phyloP scores from a whole-genome alignment of 1,140 invertebrate species.

The Thaumetopoea pityocampa region DNA sequence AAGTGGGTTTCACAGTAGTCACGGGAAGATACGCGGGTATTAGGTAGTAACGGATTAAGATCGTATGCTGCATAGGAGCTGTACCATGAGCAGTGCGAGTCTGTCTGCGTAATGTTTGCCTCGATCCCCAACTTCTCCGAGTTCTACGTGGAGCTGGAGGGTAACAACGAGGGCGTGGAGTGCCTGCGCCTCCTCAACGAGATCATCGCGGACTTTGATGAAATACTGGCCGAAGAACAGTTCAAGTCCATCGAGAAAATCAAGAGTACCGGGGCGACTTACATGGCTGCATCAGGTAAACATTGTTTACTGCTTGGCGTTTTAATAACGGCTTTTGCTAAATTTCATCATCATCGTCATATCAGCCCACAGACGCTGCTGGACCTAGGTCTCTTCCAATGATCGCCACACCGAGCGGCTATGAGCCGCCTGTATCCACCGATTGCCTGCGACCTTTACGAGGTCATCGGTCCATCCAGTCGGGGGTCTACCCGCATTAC shows the following conservation, averaged over 20 bases:
- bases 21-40: too few species aligned
- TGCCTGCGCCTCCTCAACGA: constrained; percentile 96
- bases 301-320: neutral
- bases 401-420: too few species aligned
- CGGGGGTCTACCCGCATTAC: too few species aligned
- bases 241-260: constrained; percentile 98
- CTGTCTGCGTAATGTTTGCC: constrained; percentile 96
- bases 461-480: too few species aligned
- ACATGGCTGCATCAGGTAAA: constrained; percentile 97
- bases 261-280: constrained; percentile 96
- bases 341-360: too few species aligned
- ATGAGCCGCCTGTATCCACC: too few species aligned
- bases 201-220: constrained; percentile 98
- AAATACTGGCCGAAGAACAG: constrained; percentile 88
- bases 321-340: too few species aligned
- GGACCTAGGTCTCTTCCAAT: too few species aligned
- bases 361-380: too few species aligned
- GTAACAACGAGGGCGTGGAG: constrained; percentile 96
- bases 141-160: constrained; percentile 96
- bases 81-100: constrained; percentile 96
- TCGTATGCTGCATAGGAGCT: constrained; percentile 82
- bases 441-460: too few species aligned
- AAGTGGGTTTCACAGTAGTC: too few species aligned
- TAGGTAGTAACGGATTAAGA: constrained; percentile 8
- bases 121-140: constrained; percentile 98